phyloP scores from a whole-genome alignment of 2,888 invertebrate species.

The Leucania comma region DNA sequence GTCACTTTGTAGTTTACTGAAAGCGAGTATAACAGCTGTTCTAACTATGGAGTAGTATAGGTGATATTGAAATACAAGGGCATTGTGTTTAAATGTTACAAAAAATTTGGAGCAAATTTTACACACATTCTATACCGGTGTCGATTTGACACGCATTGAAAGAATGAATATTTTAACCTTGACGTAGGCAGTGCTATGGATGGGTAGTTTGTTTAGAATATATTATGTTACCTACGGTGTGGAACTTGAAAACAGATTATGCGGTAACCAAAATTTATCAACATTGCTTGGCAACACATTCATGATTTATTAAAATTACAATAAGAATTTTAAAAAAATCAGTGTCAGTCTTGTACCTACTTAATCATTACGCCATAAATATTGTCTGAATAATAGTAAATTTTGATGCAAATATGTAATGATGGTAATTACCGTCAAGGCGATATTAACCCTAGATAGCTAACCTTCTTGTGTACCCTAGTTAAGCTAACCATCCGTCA shows the following conservation, averaged over 20 bases:
- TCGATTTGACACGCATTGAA: background rate
- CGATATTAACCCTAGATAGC: too few relatives aligned
- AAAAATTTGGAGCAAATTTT: background rate
- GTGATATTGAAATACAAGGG: background rate
- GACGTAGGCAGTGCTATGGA: background rate
- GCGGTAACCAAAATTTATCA: too few relatives aligned
- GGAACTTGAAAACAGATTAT: background rate
- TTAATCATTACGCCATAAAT: too few relatives aligned
- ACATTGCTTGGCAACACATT: too few relatives aligned
- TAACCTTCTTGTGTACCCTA: too few relatives aligned
- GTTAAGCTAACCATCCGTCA: too few relatives aligned
- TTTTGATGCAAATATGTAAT: too few relatives aligned
- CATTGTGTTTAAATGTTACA: background rate
- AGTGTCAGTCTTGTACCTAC: too few relatives aligned
- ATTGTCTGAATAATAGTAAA: too few relatives aligned
- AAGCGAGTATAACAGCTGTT: background rate
- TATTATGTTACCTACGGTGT: background rate
- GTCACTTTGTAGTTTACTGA: background rate
- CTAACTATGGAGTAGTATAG: background rate
- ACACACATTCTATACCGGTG: background rate
- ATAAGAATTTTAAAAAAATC: background rate
- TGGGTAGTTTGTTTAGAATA: background rate
- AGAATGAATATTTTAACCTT: background rate
- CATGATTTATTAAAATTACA: background rate
- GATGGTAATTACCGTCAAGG: too few relatives aligned